Evolutionary conservation across 1,140 invertebrate species (phyloP), one percentile per base, ranked within the genome.

Genomic region (Pantala flavescens): DNA sequence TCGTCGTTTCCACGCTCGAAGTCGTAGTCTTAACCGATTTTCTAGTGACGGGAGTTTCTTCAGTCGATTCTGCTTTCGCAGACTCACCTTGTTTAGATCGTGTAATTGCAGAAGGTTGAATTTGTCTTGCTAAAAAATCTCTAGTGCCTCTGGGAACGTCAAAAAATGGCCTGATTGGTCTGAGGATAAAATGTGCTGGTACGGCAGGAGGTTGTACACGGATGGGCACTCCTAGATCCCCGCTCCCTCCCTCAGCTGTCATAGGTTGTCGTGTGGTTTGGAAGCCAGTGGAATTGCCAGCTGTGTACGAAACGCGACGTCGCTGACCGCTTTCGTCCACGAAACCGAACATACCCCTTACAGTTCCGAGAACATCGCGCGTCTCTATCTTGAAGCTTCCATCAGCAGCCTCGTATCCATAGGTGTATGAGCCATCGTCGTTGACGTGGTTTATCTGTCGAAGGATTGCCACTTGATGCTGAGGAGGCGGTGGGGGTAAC

Each of bases 331-430:
- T 63, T 63, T 63, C 77, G 75, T 85, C 84, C 16, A 83, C 77
- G 79, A 83, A 85, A 23, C 84, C 84, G 76, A 84, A 85, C 74
- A 82, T 83, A 7, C 84, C 84, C 28, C 81, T 79, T 0, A 84
- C 84, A 80, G 93, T 91, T 23, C 93, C 93, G 76, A 89, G 82
- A 24, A 91, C 88, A 80, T 92, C 91, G 75, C 92, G 84, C 77
- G 91, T 94, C 83, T 94, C 93, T 74, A 93, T 91, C 83, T 93
- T 93, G 81, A 92, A 92, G 0, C 90, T 91, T 23, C 92, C 92
- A 81, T 93, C 92, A 72, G 89, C 91, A 3, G 91, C 91, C 83
- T 94, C 93, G 78, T 92, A 94, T 0, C 92, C 93, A 76, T 91
- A 93, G 0, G 92, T 93, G 78, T 93, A 94, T 0, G 91, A 91